Percentiles rank a stretch among this genome's conserved stretches.
Evolutionary conservation across 2,888 invertebrate genomes (phyloP).

Genomic region (Calliphora vomitoria): DNA sequence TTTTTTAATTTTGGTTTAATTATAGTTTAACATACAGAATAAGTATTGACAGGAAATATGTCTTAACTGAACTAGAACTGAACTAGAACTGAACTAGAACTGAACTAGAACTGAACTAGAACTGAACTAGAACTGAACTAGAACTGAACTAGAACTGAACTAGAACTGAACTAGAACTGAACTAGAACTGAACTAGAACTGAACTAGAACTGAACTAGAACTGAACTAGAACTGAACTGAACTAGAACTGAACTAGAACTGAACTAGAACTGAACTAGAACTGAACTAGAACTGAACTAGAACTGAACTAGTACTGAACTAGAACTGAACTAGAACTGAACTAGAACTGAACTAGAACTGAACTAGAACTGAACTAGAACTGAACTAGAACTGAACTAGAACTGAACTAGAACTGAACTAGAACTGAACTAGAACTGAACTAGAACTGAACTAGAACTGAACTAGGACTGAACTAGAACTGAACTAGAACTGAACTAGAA

Average conservation of each 20-base stretch:
- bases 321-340: conserved; percentile 1
- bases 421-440: neutral
- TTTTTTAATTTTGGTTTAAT: neutral
- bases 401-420: neutral
- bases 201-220: neutral
- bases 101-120: neutral
- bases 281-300: conserved; percentile 1
- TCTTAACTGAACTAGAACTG: neutral
- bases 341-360: conserved; percentile 1
- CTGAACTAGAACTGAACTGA: conserved; percentile 1
- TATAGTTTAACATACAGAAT: neutral
- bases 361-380: neutral
- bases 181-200: neutral
- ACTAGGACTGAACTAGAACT: conserved; percentile 7
- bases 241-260: neutral
- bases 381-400: conserved; percentile 1
- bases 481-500: conserved; percentile 7
- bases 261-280: conserved; percentile 1
- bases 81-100: neutral
- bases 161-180: conserved; percentile 1
- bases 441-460: conserved; percentile 3
- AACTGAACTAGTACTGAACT: neutral
- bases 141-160: neutral
- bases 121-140: neutral
- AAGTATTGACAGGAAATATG: too few relatives aligned